phyloP scores from a whole-genome alignment of 2,888 invertebrate species.

The Drosophila stalkeri region DNA sequence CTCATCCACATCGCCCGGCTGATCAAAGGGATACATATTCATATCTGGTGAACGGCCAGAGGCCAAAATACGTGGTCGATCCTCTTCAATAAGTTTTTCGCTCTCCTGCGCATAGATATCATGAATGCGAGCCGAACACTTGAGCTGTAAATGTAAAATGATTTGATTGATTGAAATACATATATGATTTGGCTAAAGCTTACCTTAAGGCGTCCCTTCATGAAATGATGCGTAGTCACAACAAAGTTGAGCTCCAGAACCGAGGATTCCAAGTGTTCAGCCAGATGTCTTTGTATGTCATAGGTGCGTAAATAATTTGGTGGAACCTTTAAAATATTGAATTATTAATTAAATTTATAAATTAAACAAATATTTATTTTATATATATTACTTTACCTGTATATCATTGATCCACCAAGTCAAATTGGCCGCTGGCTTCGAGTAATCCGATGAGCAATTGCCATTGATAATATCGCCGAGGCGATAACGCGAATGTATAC shows the following conservation, averaged over 20 bases:
- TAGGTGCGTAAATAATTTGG: constrained; percentile 79
- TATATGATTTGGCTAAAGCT: background rate
- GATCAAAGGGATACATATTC: constrained; percentile 84
- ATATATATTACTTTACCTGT: constrained; percentile 68
- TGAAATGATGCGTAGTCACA: constrained; percentile 83
- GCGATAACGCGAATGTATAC: constrained; percentile 86
- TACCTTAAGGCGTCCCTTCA: constrained; percentile 83
- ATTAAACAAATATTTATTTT: background rate
- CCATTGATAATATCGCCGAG: constrained; percentile 86
- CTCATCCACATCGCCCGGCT: constrained; percentile 80
- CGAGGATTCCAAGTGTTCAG: constrained; percentile 83
- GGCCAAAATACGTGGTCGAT: constrained; percentile 84
- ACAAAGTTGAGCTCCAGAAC: constrained; percentile 84
- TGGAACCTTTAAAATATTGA: constrained; percentile 70
- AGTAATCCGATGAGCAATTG: constrained; percentile 87
- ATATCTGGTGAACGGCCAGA: constrained; percentile 84
- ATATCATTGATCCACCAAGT: constrained; percentile 87
- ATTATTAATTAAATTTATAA: background rate
- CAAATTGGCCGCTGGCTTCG: constrained; percentile 87
- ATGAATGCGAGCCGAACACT: constrained; percentile 84
- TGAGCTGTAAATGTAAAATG: constrained; percentile 67
- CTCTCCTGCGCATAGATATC: constrained; percentile 84
- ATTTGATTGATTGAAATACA: background rate
- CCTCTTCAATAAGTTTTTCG: constrained; percentile 84
- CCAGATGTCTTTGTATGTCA: constrained; percentile 81